These are phyloP conservation scores for Tachuris rubrigastra DNA, from an alignment of 2,113 vertebrate species.

Conservation along the genomic window DNA sequence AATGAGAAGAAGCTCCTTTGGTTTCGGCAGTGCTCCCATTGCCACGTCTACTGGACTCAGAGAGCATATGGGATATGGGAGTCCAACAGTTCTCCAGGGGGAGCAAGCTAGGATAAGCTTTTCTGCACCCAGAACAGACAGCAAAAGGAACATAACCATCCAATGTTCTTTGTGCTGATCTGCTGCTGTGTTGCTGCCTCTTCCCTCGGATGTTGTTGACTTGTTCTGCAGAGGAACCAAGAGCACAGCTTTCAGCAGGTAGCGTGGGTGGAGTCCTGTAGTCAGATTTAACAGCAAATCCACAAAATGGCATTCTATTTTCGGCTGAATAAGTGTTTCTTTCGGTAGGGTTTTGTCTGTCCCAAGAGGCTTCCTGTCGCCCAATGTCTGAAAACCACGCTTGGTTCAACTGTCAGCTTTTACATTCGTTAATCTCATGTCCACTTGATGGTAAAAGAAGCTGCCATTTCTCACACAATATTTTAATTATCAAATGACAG, in stretches of 20 bases:
- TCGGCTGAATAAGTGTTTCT: background rate
- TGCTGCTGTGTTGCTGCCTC: background rate
- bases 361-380: background rate
- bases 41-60: background rate
- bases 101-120: background rate
- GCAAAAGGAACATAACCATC: background rate
- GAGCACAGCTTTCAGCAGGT: background rate
- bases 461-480: background rate
- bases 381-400: background rate
- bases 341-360: background rate
- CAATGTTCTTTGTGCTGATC: background rate
- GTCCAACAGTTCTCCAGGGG: background rate
- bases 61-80: background rate
- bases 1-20: background rate
- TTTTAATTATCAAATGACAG: conserved; percentile 1
- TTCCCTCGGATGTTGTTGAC: background rate
- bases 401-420: background rate
- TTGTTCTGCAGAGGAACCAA: background rate
- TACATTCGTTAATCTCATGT: background rate
- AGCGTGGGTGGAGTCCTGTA: background rate
- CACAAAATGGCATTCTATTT: background rate
- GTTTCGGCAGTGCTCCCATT: accelerated
- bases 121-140: background rate
- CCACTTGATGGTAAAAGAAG: background rate
- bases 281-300: background rate